Percentiles rank a stretch among this genome's conserved stretches.
These are phyloP conservation scores for Porites evermanni DNA, from an alignment of 92 coral and sea anemone species.

Conservation along the genomic window DNA sequence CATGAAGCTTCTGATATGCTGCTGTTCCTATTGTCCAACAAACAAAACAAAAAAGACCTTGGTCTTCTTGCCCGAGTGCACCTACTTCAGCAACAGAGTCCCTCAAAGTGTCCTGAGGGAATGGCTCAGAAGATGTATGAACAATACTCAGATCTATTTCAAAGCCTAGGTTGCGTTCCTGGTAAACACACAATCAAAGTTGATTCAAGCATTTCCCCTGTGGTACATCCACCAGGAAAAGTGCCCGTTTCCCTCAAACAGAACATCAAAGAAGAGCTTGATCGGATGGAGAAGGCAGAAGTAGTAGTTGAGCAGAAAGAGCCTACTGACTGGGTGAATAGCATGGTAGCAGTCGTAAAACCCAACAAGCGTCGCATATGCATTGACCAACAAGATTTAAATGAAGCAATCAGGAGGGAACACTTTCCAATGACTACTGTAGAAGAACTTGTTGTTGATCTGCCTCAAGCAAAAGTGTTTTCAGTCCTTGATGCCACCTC, in stretches of 20 bases:
- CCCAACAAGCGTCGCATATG: constrained; percentile 58
- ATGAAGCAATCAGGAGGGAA: constrained; percentile 58
- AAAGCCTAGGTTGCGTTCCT: constrained; percentile 23
- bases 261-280: constrained; percentile 43
- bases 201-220: constrained; percentile 46
- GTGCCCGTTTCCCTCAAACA: constrained; percentile 43
- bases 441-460: constrained; percentile 55
- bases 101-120: neutral
- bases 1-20: constrained; percentile 47
- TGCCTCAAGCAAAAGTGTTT: constrained; percentile 64
- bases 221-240: constrained; percentile 63
- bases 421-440: constrained; percentile 67
- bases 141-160: constrained; percentile 2
- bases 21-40: neutral
- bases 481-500: constrained; percentile 59
- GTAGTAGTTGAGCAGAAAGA: constrained; percentile 36
- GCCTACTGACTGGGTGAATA: constrained; percentile 71
- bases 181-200: constrained; percentile 33
- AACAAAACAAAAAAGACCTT: constrained; percentile 34
- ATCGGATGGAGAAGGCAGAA: constrained; percentile 13
- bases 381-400: constrained; percentile 60
- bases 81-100: neutral
- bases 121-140: neutral
- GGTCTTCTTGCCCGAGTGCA: constrained; percentile 40
- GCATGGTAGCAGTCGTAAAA: constrained; percentile 67